Conservation (phyloP, 2,797 vertebrate genomes). For the Monodelphis domestica region DNA sequence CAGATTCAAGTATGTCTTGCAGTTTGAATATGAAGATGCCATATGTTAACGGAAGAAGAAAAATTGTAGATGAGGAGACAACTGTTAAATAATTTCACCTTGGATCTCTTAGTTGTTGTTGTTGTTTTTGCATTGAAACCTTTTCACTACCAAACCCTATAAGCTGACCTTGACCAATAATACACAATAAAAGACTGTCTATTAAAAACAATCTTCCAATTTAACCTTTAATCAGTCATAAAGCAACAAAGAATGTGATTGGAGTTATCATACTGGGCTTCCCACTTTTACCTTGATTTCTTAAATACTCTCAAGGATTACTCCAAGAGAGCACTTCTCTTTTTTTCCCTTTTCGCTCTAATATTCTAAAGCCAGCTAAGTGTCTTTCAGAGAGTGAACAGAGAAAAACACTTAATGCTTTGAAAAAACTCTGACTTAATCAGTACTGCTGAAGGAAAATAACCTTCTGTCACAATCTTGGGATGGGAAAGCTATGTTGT, state of each 20-base stretch:
- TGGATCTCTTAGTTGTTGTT: neutral
- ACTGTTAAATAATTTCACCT: conserved; percentile 29
- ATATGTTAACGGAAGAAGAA: conserved; percentile 34
- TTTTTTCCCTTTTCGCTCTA: neutral
- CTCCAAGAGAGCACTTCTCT: conserved; percentile 12
- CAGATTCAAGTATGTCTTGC: conserved; percentile 18
- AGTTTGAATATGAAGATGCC: conserved; percentile 45
- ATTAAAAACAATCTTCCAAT: neutral
- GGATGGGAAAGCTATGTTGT: neutral
- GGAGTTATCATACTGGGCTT: neutral
- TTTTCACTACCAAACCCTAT: conserved; percentile 1
- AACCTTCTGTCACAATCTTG: neutral
- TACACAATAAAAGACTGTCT: neutral
- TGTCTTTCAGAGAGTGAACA: neutral
- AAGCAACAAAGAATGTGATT: neutral
- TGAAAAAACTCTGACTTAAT: neutral
- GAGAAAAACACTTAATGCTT: conserved; percentile 31
- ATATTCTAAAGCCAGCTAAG: conserved; percentile 23
- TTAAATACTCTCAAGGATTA: conserved; percentile 43
- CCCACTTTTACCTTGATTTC: conserved; percentile 19
- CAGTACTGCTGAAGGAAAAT: neutral
- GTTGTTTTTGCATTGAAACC: neutral
- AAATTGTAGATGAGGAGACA: conserved; percentile 43
- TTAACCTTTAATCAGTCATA: conserved; percentile 8
- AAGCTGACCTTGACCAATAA: neutral